Base-by-base conservation (phyloP, 2,113 vertebrate species). In the Andinoacara biseriatus region DNA sequence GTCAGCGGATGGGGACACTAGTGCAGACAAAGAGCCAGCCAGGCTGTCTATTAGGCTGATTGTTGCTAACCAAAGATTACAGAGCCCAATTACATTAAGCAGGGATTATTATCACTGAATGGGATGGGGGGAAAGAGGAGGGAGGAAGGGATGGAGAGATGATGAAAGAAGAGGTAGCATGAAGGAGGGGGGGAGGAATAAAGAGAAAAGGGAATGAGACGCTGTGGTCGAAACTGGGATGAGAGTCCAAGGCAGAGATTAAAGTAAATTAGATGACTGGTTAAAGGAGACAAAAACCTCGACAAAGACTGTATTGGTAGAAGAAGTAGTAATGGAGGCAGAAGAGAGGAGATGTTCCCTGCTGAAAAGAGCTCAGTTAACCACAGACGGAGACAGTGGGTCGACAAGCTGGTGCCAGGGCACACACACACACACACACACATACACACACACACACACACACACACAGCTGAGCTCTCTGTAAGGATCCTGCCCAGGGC, bases 311-410 rank as follows among this genome's bases (percentile, higher is more conserved):
- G 58, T 24, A 40, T 46, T 67, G 61, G 26, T 60, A 33, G 52
- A 74, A 38, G 78, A 57, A 3, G 40, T 58, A 72, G 35, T 75
- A 1, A 29, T 57, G 58, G 24, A 67, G 58, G 72, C 69, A 76
- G 56, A 60, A 54, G 74, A 65, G 80, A 76, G 58, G 78, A 81
- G 80, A 86, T 72, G 81, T 49, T 87, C 58, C 74, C 77, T 35
- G 74, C 84, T 76, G 82, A 76, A 78, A 74, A 90, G 84, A 87
- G 88, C 90, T 92, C 91, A 85, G 87, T 86, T 89, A 90, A 94
- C 87, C 83, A 78, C 93, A 94, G 90, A 91, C 77, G 11, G 93
- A 93, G 90, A 94, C 88, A 93, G 91, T 82, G 78, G 88, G 86
- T 90, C 82, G 61, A 82, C 77, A 74, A 76, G 84, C 91, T 92